These are phyloP conservation scores for Speoplatyrhinus poulsoni DNA, from an alignment of 2,113 vertebrate species.

Conservation along the genomic window DNA sequence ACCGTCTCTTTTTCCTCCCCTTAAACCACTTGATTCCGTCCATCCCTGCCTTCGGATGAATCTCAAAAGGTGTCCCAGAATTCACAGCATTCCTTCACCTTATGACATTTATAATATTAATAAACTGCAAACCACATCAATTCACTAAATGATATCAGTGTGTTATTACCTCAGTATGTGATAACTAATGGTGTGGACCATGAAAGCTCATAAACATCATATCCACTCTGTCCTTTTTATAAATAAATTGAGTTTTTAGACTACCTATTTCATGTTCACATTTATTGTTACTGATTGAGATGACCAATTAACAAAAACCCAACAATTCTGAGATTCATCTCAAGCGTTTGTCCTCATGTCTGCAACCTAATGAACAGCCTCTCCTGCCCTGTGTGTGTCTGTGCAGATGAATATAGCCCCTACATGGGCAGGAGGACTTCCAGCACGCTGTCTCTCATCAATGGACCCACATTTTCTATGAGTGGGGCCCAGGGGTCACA, in stretches of 20 bases:
- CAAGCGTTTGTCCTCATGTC: not conserved
- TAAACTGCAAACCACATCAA: too few species aligned
- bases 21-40: constrained; percentile 36
- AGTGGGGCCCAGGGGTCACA: constrained; percentile 64
- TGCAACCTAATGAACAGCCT: not conserved
- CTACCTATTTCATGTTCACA: too few species aligned
- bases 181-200: too few species aligned
- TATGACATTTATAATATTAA: not conserved
- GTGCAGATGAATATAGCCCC: constrained; percentile 83
- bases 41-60: constrained; percentile 27
- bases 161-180: too few species aligned
- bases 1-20: constrained; percentile 34
- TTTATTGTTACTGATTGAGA: too few species aligned
- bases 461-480: constrained; percentile 70
- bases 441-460: constrained; percentile 77
- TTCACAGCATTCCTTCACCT: constrained; percentile 41
- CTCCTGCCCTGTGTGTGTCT: constrained; percentile 52
- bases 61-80: constrained; percentile 41
- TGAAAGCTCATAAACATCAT: too few species aligned
- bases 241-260: too few species aligned
- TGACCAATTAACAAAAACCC: constrained; percentile 16
- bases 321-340: constrained; percentile 40
- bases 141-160: too few species aligned
- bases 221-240: too few species aligned
- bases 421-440: constrained; percentile 80